Base-by-base conservation (phyloP, 1,140 invertebrate genomes). In the Microvelia longipes region DNA sequence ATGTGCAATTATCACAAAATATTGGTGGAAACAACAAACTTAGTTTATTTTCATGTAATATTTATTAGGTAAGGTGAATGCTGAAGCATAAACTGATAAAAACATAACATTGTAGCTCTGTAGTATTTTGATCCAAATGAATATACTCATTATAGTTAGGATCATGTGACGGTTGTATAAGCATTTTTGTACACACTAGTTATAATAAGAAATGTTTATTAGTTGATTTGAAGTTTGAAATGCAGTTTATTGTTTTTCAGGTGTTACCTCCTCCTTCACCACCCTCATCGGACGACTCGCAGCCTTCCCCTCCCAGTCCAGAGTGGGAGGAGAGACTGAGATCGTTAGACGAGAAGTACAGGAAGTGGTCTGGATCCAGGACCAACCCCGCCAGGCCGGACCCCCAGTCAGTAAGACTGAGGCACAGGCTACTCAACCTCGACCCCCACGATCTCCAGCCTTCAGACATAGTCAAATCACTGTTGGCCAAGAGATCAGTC, bases 391-490 rank as follows among this genome's bases (percentile, higher is more conserved):
- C 86, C 28, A 83, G 85, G 78, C 76, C 88, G 15, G 84, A 85
- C 72, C 80, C 83, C 1, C 77, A 80, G 1, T 77, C 79, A 71
- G 81, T 84, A 62, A 82, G 82, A 78, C 83, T 86, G 71, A 82
- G 85, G 0, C 87, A 87, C 72, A 86, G 88, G 74, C 81, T 90
- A 50, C 81, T 89, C 26, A 88, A 90, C 73, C 81, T 91, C 62
- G 89, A 91, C 75, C 82, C 88, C 5, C 85, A 87, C 73, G 88
- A 91, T 76, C 83, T 91, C 69, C 88, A 96, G 77, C 94, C 93
- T 1, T 96, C 94, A 1, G 94, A 96, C 73, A 96, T 98, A 71
- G 90, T 95, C 2, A 93, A 94, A 76, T 92, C 91, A 15, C 85
- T 98, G 66, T 82, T 97, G 71, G 91, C 93, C 5, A 94, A 93